Evolutionary conservation across 2,797 vertebrate species (phyloP), one percentile per base, ranked within the genome.

Genomic region (Chaetodon trifasciatus): DNA sequence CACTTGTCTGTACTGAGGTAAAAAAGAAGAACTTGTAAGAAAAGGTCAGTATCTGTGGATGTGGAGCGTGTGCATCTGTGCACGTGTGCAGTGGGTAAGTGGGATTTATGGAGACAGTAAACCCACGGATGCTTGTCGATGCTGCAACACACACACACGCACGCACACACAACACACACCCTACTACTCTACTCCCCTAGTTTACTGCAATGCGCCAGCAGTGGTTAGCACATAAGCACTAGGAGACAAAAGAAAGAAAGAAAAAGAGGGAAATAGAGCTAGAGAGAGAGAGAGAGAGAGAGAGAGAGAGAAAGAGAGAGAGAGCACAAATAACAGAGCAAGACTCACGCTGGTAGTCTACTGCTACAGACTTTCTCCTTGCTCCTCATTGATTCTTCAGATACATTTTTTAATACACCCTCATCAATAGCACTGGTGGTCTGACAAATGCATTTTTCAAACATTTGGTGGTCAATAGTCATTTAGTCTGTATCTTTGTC

Each of bases 121-220:
- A 93, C 70, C 78, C 88, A 84, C 46, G 87, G 89, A 91, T 92
- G 90, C 93, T 90, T 93, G 89, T 94, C 87, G 79, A 92, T 90
- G 85, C 87, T 82, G 82, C 88, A 90, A 86, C 78, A 83, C 77
- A 47, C 50, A 69, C 73, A 47, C 80, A 52, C 57, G 13, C 73
- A 16, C 65, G 52, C 52, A 40, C 40, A 55, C 76, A 50, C 57
- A 46, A 76, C 84, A 81, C 88, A 82, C 82, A 84, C 86, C 10
- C 73, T 60, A 61, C 72, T 71, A 78, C 82, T 84, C 88, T 83
- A 86, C 89, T 90, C 90, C 89, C 85, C 86, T 89, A 62, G 83
- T 94, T 93, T 94, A 93, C 95, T 95, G 95, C 95, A 95, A 93
- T 95, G 95, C 94, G 55, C 92, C 93, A 94, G 93, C 85, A 91